Percentiles rank a stretch among this genome's conserved stretches.
These are phyloP conservation scores for Tautogolabrus adspersus DNA, from an alignment of 2,113 vertebrate species.

Conservation along the genomic window DNA sequence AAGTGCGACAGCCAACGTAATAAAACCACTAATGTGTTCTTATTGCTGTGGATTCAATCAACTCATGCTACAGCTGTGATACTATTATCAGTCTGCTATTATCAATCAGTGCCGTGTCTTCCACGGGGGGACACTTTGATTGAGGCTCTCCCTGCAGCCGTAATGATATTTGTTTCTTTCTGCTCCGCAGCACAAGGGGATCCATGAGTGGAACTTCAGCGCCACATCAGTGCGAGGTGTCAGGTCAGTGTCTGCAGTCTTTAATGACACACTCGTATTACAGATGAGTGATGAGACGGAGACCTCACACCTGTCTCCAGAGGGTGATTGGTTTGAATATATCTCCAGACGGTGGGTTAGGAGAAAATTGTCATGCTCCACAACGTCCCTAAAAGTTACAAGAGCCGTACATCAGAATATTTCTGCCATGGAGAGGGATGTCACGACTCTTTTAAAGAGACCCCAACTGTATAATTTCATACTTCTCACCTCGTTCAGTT, in stretches of 20 bases:
- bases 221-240: slow-evolving; percentile 92
- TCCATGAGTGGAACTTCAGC: slow-evolving; percentile 97
- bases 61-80: not conserved
- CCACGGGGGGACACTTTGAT: not conserved
- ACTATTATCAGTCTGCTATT: not conserved
- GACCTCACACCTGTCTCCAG: not conserved
- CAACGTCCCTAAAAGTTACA: not conserved
- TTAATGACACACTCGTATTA: not conserved
- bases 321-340: not conserved
- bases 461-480: not conserved
- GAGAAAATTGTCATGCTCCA: not conserved
- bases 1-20: not conserved
- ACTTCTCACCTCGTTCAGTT: not conserved
- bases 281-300: slow-evolving; percentile 8
- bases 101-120: not conserved
- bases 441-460: not conserved
- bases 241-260: slow-evolving; percentile 77
- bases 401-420: not conserved
- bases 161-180: slow-evolving; percentile 41
- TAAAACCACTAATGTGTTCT: slow-evolving; percentile 9
- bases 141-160: slow-evolving; percentile 2
- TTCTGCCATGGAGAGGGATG: not conserved
- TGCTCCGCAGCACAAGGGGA: slow-evolving; percentile 87
- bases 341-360: not conserved
- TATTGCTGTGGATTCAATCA: not conserved